A percentile compares a stretch with the other conserved stretches of the same genome.
phyloP scores from a whole-genome alignment of 2,888 invertebrate species.

The Drosophila mettleri region DNA sequence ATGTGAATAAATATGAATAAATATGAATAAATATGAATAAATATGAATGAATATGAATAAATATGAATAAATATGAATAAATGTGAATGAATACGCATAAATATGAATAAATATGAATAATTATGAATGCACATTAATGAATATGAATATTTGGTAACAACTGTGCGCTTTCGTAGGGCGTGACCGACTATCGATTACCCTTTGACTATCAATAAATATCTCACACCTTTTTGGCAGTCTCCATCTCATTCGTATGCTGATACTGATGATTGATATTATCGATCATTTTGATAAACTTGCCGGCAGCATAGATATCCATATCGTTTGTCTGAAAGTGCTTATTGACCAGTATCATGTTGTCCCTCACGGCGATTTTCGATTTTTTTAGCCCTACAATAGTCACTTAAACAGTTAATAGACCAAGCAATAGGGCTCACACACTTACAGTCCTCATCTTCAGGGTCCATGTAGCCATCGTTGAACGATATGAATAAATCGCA shows the following conservation, averaged over 20 bases:
- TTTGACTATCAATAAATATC: background rate
- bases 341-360: constrained; percentile 53
- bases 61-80: no score
- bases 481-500: constrained; percentile 82
- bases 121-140: no score
- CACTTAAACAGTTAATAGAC: no score
- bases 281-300: constrained; percentile 53
- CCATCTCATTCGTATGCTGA: constrained; percentile 52
- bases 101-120: no score
- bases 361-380: constrained; percentile 30
- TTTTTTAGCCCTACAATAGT: constrained; percentile 41
- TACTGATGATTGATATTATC: constrained; percentile 68
- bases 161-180: background rate
- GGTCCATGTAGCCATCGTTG: constrained; percentile 48
- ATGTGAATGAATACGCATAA: no score
- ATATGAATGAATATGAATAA: no score
- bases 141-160: no score
- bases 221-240: constrained; percentile 72
- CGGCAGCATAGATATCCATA: constrained; percentile 69
- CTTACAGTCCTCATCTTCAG: constrained; percentile 33
- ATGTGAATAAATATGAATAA: no score
- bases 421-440: background rate
- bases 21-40: no score
- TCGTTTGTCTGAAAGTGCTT: constrained; percentile 68
- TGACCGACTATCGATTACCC: background rate